These are phyloP conservation scores for Lasius fuliginosus DNA, from an alignment of 2,888 invertebrate genomes.

Conservation along the genomic window DNA sequence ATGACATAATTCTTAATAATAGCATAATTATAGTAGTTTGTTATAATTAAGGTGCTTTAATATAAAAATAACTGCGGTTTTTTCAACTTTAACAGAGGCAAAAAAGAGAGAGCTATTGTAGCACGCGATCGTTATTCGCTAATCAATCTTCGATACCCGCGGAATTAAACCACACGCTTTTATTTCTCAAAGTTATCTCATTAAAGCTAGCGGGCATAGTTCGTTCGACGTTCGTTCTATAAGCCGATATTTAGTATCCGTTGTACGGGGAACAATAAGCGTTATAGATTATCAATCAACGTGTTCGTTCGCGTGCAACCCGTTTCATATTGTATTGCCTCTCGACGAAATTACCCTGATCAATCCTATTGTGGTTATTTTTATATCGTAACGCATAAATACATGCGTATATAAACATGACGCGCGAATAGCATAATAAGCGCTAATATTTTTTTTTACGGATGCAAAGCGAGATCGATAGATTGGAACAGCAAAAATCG, in stretches of 20 bases:
- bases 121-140: conserved; percentile 37
- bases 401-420: neutral
- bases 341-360: conserved; percentile 28
- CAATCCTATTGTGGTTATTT: neutral
- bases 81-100: conserved; percentile 13
- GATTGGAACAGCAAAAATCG: conserved; percentile 27
- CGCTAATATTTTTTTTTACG: conserved; percentile 10
- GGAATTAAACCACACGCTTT: conserved; percentile 48
- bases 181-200: conserved; percentile 53
- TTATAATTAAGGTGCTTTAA: conserved; percentile 13
- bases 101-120: conserved; percentile 4
- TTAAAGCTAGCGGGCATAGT: conserved; percentile 30
- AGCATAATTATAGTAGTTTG: neutral
- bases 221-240: conserved; percentile 26
- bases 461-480: conserved; percentile 14
- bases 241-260: conserved; percentile 67
- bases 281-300: conserved; percentile 72
- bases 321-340: neutral
- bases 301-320: conserved; percentile 54
- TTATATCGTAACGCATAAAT: neutral
- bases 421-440: conserved; percentile 29
- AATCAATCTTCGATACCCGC: conserved; percentile 48
- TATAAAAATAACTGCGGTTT: conserved; percentile 10
- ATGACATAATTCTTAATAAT: neutral
- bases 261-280: conserved; percentile 51